Conservation (phyloP, 2,888 invertebrate species). For the Odontocolon sp. region DNA sequence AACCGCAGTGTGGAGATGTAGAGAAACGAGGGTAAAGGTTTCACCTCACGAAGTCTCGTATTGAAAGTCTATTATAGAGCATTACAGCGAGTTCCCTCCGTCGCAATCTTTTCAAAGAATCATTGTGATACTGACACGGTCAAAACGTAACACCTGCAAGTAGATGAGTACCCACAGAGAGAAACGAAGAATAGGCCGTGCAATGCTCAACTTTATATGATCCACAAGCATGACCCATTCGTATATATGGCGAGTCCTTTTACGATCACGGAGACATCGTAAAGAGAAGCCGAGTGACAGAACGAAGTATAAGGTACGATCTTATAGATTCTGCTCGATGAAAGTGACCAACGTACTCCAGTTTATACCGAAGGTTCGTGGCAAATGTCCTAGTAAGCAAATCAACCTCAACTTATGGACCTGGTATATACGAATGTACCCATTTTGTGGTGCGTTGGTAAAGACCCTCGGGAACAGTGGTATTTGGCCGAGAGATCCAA, state of each 20-base stretch:
- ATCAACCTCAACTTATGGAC: not conserved
- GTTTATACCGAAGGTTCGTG: no score
- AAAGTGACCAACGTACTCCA: no score
- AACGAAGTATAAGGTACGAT: constrained; percentile 19
- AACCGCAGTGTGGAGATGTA: not conserved
- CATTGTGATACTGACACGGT: constrained; percentile 50
- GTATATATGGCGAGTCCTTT: constrained; percentile 22
- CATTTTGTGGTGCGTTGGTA: not conserved
- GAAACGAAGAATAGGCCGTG: not conserved
- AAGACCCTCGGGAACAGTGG: constrained; percentile 65
- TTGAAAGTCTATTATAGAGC: not conserved
- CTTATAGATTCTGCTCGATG: no score
- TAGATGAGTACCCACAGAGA: constrained; percentile 31
- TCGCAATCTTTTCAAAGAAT: constrained; percentile 17
- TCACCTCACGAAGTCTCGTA: not conserved
- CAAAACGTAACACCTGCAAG: constrained; percentile 58
- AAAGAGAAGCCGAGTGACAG: constrained; percentile 36
- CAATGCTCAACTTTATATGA: constrained; percentile 16
- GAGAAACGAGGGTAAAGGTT: not conserved
- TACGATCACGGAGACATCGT: constrained; percentile 52
- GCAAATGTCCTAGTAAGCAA: no score
- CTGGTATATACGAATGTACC: constrained; percentile 5
- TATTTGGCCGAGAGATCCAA: constrained; percentile 47
- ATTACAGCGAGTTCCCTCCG: no score
- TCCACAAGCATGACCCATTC: not conserved